Evolutionary conservation across 2,888 invertebrate genomes (phyloP), one percentile per base, ranked within the genome.

Genomic region (Euplagia quadripunctaria): DNA sequence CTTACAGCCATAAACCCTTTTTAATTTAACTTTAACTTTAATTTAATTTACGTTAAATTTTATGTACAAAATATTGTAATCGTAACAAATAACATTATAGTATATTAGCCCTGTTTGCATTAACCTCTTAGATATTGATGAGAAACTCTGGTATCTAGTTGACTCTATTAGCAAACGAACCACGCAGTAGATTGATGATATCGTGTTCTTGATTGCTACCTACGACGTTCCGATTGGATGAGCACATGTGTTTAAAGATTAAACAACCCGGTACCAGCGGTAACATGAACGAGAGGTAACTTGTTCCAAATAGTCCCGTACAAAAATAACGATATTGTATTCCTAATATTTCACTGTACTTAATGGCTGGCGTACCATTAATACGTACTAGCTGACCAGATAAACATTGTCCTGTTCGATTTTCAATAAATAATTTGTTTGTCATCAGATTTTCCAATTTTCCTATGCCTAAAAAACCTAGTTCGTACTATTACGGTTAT

Each of bases 81-180:
- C 31, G 31, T 31, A 31, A 52, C 51, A 14, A 52, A 52, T 6
- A 17, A 61, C 31, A 14, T 31, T 0, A 61, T 14, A 12, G 6
- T 12, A 6, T 61, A 31, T 61, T 46, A 43, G 43, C 55, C 52
- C 55, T 52, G 58, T n/a, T 64, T 64, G 55, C 31, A 55, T 14
- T n/a, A 68, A 70, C 73, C 42, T 70, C 41, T 65, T 65, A 70
- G 79, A 75, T 82, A 83, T 79, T 80, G 79, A 83, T 83, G 82
- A 74, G 79, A 71, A 70, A 76, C 82, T 75, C 78, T 66, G 78
- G 78, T 67, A 72, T 78, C 79, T 77, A 79, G 85, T 80, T 78
- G 80, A 80, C 81, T 82, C 81, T 85, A 89, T 89, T 87, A 89
- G 86, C 82, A 86, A 87, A 86, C 87, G 83, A 86, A 84, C 85